A percentile compares a stretch with the other conserved stretches of the same genome.
Evolutionary conservation across 2,113 vertebrate species (phyloP).

Genomic region (Megaptera novaeangliae): DNA sequence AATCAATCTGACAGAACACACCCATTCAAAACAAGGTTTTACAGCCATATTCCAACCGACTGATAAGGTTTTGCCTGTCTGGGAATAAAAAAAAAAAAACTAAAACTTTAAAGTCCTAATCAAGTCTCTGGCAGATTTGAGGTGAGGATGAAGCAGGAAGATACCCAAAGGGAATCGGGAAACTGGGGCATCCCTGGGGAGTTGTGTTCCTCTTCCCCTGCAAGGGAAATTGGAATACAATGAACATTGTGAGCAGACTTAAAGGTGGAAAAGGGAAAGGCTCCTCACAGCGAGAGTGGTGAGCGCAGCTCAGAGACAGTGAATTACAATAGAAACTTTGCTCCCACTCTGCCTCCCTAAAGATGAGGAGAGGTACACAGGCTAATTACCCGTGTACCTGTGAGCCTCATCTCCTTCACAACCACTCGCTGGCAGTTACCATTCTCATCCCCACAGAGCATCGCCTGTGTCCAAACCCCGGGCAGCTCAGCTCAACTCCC

Average conservation of each 20-base stretch:
- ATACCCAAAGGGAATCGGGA: not conserved
- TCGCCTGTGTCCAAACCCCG: not conserved
- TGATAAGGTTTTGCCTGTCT: constrained; percentile 45
- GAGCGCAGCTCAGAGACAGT: accelerated
- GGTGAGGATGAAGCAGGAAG: not conserved
- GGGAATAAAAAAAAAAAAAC: not conserved
- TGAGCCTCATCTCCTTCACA: not conserved
- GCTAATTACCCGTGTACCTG: not conserved
- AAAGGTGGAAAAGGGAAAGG: not conserved
- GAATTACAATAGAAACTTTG: accelerated
- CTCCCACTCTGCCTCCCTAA: not conserved
- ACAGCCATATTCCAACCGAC: constrained; percentile 39
- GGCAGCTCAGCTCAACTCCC: not conserved
- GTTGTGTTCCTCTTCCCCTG: not conserved
- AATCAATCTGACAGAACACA: constrained; percentile 67
- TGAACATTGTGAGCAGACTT: accelerated
- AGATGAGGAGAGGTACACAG: too few species aligned
- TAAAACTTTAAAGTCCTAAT: not conserved
- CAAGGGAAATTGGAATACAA: not conserved
- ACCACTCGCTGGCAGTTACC: accelerated
- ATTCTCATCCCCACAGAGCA: not conserved
- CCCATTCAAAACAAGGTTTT: constrained; percentile 57
- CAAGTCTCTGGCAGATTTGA: not conserved
- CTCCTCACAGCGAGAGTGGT: accelerated
- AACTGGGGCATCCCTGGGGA: not conserved